Evolutionary conservation across 2,797 vertebrate genomes (phyloP).

Genomic region (Perodicticus potto): DNA sequence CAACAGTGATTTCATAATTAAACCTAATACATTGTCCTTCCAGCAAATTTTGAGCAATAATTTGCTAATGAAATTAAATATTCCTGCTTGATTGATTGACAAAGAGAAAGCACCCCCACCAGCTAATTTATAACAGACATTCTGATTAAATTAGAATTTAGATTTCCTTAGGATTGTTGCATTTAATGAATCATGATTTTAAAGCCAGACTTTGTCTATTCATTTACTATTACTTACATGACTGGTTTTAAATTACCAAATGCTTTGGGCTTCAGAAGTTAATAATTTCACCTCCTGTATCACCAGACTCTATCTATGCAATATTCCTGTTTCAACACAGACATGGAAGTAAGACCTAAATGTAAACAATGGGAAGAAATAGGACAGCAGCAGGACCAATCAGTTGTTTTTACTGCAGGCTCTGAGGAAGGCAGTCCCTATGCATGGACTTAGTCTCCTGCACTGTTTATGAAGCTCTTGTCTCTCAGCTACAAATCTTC

Average conservation of each 20-base stretch:
- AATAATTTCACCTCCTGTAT: not conserved
- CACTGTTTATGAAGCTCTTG: not conserved
- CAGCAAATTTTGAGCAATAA: conserved; percentile 12
- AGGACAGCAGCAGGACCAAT: too few species aligned
- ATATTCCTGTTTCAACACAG: not conserved
- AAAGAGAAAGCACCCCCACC: not conserved
- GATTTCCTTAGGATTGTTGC: conserved; percentile 26
- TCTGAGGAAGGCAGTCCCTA: not conserved
- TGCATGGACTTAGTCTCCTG: fast-evolving
- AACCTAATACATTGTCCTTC: not conserved
- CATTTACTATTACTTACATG: conserved; percentile 42
- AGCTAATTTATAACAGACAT: conserved; percentile 56
- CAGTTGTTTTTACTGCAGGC: not conserved
- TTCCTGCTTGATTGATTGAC: conserved; percentile 52
- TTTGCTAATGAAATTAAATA: conserved; percentile 45
- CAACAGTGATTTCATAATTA: not conserved
- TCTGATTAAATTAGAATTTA: conserved; percentile 27
- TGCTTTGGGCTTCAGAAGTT: conserved; percentile 7
- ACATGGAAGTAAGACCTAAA: not conserved
- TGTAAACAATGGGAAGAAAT: not conserved
- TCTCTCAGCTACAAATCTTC: not conserved
- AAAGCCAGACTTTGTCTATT: conserved; percentile 31
- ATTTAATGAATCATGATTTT: conserved; percentile 58
- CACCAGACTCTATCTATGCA: not conserved
- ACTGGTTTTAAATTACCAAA: conserved; percentile 43